Conservation (phyloP, 2,888 invertebrate species). For the Heliconius ethilla region DNA sequence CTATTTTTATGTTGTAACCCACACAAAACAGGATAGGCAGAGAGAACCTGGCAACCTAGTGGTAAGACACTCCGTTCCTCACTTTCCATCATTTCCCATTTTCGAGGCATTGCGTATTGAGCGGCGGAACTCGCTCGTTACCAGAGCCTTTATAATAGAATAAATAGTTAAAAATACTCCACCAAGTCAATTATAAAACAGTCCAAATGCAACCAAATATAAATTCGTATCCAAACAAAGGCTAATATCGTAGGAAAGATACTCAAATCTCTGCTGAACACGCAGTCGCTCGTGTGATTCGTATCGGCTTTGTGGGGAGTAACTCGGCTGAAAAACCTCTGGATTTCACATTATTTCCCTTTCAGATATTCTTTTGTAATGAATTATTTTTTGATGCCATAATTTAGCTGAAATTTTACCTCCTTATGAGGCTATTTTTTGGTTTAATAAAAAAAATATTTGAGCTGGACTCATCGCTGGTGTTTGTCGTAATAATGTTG, state of each 20-base stretch:
- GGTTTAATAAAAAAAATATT: not conserved
- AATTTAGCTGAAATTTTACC: conserved; percentile 1
- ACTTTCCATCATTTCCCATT: not conserved
- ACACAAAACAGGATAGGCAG: not conserved
- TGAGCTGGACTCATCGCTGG: too few relatives aligned
- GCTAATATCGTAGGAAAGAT: conserved; percentile 22
- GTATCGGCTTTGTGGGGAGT: conserved; percentile 34
- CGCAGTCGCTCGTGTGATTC: conserved; percentile 33
- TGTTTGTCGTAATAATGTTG: not conserved
- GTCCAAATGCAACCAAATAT: not conserved
- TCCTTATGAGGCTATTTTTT: conserved; percentile 1
- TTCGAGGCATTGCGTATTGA: not conserved
- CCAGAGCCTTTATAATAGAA: too few relatives aligned
- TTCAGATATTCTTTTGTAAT: conserved; percentile 31
- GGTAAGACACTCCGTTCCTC: not conserved
- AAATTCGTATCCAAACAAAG: conserved; percentile 22
- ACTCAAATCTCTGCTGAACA: conserved; percentile 29
- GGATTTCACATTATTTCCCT: conserved; percentile 34
- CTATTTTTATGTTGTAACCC: not conserved
- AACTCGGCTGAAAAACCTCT: conserved; percentile 35
- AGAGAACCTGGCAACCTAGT: not conserved
- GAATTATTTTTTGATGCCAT: conserved; percentile 19
- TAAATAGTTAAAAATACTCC: not conserved
- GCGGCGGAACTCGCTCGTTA: not conserved
- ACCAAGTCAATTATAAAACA: conserved; percentile 13